Evolutionary conservation across 2,797 vertebrate species (phyloP).

Genomic region (Coregonus ussuriensis): DNA sequence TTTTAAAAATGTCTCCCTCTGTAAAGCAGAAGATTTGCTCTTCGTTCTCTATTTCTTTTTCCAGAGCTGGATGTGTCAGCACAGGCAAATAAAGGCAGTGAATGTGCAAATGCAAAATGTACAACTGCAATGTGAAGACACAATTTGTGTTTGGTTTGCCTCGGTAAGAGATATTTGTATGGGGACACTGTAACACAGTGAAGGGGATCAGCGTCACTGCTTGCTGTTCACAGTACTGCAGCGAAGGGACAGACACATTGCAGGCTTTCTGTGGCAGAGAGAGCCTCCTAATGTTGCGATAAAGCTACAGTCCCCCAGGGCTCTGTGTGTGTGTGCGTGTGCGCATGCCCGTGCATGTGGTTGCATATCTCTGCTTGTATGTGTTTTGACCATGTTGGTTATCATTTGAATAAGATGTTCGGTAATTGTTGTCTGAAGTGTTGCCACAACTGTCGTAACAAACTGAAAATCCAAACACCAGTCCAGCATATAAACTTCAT

Average conservation of each 20-base stretch:
- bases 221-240: slow-evolving; percentile 43
- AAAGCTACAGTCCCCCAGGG: slow-evolving; percentile 16
- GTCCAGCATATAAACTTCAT: not conserved
- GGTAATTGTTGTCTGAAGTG: not conserved
- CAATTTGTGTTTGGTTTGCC: slow-evolving; percentile 15
- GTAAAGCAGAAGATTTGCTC: slow-evolving; percentile 28
- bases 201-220: slow-evolving; percentile 26
- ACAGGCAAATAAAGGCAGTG: slow-evolving; percentile 23
- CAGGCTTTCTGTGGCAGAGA: slow-evolving; percentile 33
- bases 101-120: slow-evolving; percentile 4
- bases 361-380: not conserved
- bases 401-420: not conserved
- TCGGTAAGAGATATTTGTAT: slow-evolving; percentile 33
- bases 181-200: slow-evolving; percentile 14
- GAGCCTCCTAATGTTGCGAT: slow-evolving; percentile 29
- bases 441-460: not conserved
- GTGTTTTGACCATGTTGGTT: not conserved
- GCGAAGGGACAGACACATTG: slow-evolving; percentile 41
- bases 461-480: not conserved
- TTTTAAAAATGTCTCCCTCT: slow-evolving; percentile 7
- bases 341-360: not conserved
- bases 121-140: slow-evolving; percentile 17
- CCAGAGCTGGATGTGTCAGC: slow-evolving; percentile 22
- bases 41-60: slow-evolving; percentile 23
- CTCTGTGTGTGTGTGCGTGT: slow-evolving; percentile 12